phyloP scores from a whole-genome alignment of 1,140 invertebrate species.

The Goniozus legneri region DNA sequence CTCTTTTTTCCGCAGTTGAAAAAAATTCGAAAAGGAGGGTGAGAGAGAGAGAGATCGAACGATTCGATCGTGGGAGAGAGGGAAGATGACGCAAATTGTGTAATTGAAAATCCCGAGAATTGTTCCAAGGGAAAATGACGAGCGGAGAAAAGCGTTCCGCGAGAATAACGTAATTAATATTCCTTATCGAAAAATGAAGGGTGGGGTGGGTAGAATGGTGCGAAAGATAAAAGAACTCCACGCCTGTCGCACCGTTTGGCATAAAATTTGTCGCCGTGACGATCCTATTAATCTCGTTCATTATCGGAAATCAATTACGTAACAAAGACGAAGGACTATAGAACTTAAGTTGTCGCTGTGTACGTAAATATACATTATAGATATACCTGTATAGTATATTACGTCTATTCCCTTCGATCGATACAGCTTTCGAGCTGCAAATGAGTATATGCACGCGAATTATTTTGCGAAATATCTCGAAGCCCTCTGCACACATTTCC shows the following conservation, averaged over 20 bases:
- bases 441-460: no score
- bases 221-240: neutral
- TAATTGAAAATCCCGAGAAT: slow-evolving; percentile 28
- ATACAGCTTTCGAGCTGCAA: no score
- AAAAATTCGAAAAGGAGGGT: no score
- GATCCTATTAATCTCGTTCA: neutral
- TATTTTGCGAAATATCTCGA: no score
- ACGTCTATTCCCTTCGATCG: no score
- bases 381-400: no score
- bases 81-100: slow-evolving; percentile 21
- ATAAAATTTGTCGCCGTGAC: neutral
- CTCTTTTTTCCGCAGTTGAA: no score
- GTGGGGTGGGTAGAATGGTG: neutral
- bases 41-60: no score
- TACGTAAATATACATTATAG: no score
- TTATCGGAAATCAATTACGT: neutral
- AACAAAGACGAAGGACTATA: neutral
- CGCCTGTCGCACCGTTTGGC: neutral
- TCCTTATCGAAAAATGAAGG: neutral
- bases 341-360: no score
- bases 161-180: slow-evolving; percentile 19
- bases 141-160: neutral
- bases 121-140: neutral
- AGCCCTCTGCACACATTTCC: no score
- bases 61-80: no score